Percentiles rank a stretch among this genome's conserved stretches.
Evolutionary conservation across 2,797 vertebrate species (phyloP).

Genomic region (Sebastiscus tertius): DNA sequence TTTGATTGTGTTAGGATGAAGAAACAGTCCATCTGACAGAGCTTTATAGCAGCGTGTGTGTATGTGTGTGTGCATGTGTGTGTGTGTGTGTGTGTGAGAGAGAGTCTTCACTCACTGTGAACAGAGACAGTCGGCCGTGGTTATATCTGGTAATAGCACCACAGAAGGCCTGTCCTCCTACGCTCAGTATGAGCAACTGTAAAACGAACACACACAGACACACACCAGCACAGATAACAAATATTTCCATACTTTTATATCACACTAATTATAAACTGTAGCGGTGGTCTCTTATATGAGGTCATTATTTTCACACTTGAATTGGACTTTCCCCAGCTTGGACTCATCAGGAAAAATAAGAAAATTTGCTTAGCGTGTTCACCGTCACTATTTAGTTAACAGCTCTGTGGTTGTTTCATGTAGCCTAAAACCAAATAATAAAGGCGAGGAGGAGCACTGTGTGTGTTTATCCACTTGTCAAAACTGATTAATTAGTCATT

Average conservation of each 20-base stretch:
- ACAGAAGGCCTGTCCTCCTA: conserved; percentile 82
- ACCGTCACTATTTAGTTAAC: not conserved
- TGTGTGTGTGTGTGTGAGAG: conserved; percentile 1
- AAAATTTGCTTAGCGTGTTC: not conserved
- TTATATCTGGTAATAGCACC: conserved; percentile 78
- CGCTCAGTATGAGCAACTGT: conserved; percentile 76
- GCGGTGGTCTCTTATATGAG: not conserved
- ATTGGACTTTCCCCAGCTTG: conserved; percentile 27
- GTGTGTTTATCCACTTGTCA: conserved; percentile 5
- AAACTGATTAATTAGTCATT: conserved; percentile 55
- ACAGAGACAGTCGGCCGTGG: conserved; percentile 44
- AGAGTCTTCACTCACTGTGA: conserved; percentile 31
- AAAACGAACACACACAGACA: conserved; percentile 33
- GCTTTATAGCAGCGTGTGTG: conserved; percentile 14
- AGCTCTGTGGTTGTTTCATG: not conserved
- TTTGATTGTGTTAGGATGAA: conserved; percentile 46
- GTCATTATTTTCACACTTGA: conserved; percentile 49
- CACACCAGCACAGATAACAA: conserved; percentile 14
- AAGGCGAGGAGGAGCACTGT: not conserved
- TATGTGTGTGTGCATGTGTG: conserved; percentile 14
- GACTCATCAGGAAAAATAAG: conserved; percentile 17
- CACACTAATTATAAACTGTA: conserved; percentile 47
- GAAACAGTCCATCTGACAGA: conserved; percentile 54
- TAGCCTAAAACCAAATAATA: conserved; percentile 1
- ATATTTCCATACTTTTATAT: conserved; percentile 30